phyloP scores from a whole-genome alignment of 2,113 vertebrate species.

The Dunckerocampus dactyliophorus region DNA sequence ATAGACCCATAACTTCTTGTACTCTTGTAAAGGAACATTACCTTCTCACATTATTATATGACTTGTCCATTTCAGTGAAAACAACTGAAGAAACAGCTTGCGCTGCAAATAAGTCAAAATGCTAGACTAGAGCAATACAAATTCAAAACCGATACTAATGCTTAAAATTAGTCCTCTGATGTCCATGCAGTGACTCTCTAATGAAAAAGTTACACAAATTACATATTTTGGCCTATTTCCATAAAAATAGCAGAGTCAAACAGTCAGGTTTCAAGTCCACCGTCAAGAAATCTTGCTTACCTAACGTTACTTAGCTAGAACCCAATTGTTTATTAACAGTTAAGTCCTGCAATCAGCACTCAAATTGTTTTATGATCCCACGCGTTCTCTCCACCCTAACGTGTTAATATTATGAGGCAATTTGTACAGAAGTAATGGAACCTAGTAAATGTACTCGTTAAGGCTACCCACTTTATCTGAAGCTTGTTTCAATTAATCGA shows the following conservation, averaged over 20 bases:
- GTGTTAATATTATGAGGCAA: no score
- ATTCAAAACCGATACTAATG: no score
- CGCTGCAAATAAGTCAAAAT: no score
- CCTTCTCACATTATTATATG: neutral
- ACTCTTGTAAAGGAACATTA: no score
- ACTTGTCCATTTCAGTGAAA: neutral
- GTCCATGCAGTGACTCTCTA: constrained; percentile 51
- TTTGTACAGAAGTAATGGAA: no score
- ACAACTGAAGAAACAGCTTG: neutral
- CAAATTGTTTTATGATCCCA: neutral
- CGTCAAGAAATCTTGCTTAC: constrained; percentile 52
- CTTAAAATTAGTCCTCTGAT: constrained; percentile 56
- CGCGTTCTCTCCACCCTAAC: neutral
- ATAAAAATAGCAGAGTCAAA: constrained; percentile 37
- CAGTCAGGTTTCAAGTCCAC: constrained; percentile 16
- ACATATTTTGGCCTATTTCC: constrained; percentile 20
- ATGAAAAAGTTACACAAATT: constrained; percentile 17
- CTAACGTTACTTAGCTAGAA: neutral
- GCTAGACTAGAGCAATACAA: no score
- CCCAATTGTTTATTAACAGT: neutral
- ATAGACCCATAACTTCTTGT: no score
- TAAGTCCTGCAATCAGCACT: neutral
- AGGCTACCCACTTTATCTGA: no score
- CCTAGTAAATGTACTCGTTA: no score
- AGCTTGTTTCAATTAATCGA: no score